Conservation (phyloP, 2,888 invertebrate genomes). For the Loripinus fragilis region DNA sequence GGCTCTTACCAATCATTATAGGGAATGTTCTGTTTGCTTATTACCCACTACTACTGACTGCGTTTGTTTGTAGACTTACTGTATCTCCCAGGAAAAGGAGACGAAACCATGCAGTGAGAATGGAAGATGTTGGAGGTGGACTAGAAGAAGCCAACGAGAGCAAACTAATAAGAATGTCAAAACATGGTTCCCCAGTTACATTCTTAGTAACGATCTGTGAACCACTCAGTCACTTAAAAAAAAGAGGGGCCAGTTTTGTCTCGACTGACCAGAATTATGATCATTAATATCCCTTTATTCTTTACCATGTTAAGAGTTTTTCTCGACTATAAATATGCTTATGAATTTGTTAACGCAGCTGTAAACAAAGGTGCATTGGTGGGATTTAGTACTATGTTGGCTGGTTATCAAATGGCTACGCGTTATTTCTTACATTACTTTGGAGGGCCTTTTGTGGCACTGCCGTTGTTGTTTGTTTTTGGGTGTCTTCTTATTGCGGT, state of each 20-base stretch:
- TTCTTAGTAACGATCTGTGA: neutral
- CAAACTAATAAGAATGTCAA: too few species aligned
- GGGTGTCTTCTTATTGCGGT: slow-evolving; percentile 26
- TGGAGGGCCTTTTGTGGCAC: slow-evolving; percentile 33
- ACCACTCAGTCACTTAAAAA: neutral
- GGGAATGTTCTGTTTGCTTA: neutral
- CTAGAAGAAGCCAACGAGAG: too few species aligned
- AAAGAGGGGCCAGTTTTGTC: neutral
- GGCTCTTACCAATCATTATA: neutral
- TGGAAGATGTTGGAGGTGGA: neutral
- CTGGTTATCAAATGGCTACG: slow-evolving; percentile 21
- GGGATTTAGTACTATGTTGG: slow-evolving; percentile 40
- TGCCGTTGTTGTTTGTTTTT: slow-evolving; percentile 31
- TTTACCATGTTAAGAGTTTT: slow-evolving; percentile 15
- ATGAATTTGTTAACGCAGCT: slow-evolving; percentile 14
- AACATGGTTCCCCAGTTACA: neutral
- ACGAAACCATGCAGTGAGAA: neutral
- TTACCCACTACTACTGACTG: neutral
- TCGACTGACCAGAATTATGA: slow-evolving; percentile 19
- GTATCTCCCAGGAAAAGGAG: neutral
- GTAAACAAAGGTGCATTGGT: slow-evolving; percentile 35
- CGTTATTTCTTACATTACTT: slow-evolving; percentile 26
- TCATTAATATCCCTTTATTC: slow-evolving; percentile 23
- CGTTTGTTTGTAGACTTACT: neutral
- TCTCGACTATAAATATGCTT: slow-evolving; percentile 29